Base-by-base conservation (phyloP, 2,888 invertebrate species). In the Sinohyriopsis cumingii region DNA sequence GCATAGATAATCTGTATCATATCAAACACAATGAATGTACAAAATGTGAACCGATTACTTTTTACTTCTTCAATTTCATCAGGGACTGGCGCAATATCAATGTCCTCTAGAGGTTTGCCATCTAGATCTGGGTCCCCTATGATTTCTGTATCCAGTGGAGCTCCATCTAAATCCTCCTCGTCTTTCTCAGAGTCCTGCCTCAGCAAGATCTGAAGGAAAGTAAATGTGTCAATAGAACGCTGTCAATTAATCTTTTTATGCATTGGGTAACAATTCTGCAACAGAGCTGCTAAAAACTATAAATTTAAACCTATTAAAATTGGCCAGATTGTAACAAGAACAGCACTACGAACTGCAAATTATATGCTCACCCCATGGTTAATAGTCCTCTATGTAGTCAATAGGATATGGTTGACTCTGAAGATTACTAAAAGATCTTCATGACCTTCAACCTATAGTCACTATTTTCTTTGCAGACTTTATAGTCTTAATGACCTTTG, bases 11-110 rank as follows among this genome's bases (percentile, higher is more conserved):
- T 45, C 15, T 45, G 45, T 45, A 45, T 45, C 45, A 45, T 45
- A 45, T 45, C 15, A 45, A 45, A 45, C 45, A 45, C 15, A 15
- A 12, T 45, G 15, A 45, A 45, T 12, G 45, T 45, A 45, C 45
- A 45, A 45, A 45, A 45, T 45, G 15, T 12, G 45, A 63, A 59
- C 24, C 72, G 77, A 77, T 93, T 93, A 86, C 94, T 90, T 0
- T 95, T 95, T 57, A 94, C 90, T 20, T 94, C 94, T 90, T 95
- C 95, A 57, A 95, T 93, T 87, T 95, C 95, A 59, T 83, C 77
- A 57, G 67, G 62, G 55, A 83, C 45, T 2, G 81, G 81, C 5
- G 80, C 77, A 15, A 84, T 84, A 71, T 87, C 95, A 62, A 95
- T 92, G 86, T 95, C 95, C 69, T 69, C 59, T 56, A 86, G 63